Percentiles rank a stretch among this genome's conserved stretches.
phyloP scores from a whole-genome alignment of 1,140 invertebrate species.

The Neodiprion virginianus region DNA sequence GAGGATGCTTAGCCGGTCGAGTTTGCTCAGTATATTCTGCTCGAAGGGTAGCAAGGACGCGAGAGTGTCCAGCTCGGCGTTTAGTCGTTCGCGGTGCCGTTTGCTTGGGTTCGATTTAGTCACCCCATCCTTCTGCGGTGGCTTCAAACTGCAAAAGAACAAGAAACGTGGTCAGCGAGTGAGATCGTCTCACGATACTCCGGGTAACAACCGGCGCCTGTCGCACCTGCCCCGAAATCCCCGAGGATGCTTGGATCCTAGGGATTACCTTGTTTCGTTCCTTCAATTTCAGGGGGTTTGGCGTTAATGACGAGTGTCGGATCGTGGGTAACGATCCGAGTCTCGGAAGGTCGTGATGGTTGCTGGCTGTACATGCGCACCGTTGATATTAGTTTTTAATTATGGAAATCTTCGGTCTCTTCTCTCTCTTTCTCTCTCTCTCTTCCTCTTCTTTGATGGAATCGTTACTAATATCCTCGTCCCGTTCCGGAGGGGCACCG shows the following conservation, averaged over 20 bases:
- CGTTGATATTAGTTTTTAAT: slow-evolving; percentile 13
- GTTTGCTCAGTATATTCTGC: slow-evolving; percentile 96
- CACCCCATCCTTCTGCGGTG: slow-evolving; percentile 93
- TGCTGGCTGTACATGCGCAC: neutral
- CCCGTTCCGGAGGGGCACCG: neutral
- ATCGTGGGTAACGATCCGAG: neutral
- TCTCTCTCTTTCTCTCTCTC: too few species aligned
- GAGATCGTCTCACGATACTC: slow-evolving; percentile 30
- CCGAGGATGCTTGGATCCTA: neutral
- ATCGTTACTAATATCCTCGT: neutral
- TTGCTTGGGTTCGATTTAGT: slow-evolving; percentile 99
- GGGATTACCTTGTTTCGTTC: slow-evolving; percentile 4
- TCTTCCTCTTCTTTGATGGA: neutral
- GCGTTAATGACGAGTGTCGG: slow-evolving; percentile 6
- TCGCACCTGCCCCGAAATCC: neutral
- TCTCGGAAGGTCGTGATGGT: too few species aligned
- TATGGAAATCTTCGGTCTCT: slow-evolving; percentile 9
- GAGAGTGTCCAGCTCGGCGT: slow-evolving; percentile 96
- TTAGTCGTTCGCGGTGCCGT: slow-evolving; percentile 94
- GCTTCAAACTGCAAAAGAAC: slow-evolving; percentile 83
- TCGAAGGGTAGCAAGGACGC: slow-evolving; percentile 98
- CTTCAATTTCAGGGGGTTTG: neutral
- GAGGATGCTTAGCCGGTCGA: slow-evolving; percentile 97
- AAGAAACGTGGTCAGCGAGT: slow-evolving; percentile 24
- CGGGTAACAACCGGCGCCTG: too few species aligned